Base-by-base conservation (phyloP, 2,888 invertebrate species). In the Ephialtes manifestator region DNA sequence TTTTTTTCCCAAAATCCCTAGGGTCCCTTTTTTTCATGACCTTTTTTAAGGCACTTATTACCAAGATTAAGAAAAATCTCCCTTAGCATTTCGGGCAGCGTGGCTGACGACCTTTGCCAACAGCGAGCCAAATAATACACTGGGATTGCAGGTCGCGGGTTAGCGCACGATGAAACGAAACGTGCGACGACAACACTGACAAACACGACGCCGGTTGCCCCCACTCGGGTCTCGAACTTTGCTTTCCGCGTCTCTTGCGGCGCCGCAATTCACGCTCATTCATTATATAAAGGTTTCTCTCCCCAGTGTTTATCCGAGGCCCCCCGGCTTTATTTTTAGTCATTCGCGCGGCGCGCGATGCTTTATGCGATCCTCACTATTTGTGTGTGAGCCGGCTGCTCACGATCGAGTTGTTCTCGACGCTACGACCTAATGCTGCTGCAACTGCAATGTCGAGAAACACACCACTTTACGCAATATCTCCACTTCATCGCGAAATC, bases 281-380 rank as follows among this genome's bases (percentile, higher is more conserved):
- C 93, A 93, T 93, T 93, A 93, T 86, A 92, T 93, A 93, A 92
- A 92, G 89, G 88, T 87, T 89, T 60, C 77, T 72, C 77, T 70
- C 71, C 72, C 88, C 75, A 87, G 90, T 92, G 92, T 93, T 92
- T 92, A 90, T 88, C 81, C 81, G 81, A 84, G 77, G 87, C 80
- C 80, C 87, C 55, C 20, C 76, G 70, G 83, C 80, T 89, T 89
- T 92, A 92, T 92, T 92, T 91, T 91, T 91, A 91, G 91, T 86
- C 86, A 18, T 83, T 80, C 87, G 85, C 79, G 53, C 53, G 5
- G 53, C 55, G 55, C 84, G 83, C 85, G 88, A 82, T 87, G 81
- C 81, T 88, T 87, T 84, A 83, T 85, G 70, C 82, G 76, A 72
- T 84, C 79, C 82, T 86, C 72, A 88, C 87, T 84, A 87, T 87